Evolutionary conservation across 2,113 vertebrate genomes (phyloP), one percentile per base, ranked within the genome.

Genomic region (Brachyistius frenatus): DNA sequence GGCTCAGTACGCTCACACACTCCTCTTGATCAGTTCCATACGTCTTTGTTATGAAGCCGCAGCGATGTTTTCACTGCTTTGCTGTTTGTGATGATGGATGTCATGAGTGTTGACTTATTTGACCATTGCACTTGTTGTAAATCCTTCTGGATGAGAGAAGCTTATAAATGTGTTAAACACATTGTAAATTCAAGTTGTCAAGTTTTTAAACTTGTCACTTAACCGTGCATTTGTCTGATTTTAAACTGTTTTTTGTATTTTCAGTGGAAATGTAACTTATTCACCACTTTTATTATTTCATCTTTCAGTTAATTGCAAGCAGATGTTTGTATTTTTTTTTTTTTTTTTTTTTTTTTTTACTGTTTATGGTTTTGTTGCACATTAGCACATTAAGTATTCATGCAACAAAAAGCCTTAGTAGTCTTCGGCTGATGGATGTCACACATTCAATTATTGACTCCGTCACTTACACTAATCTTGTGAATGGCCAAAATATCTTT

Each of bases 1-100:
- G 39, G 54, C 84, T 91, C 82, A 81, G 15, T 57, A 5, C 58
- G 36, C 78, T 75, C 57, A 62, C 65, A 73, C 73, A 52, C 81
- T 75, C 36, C 52, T 80, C 32, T 30, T 63, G 11, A 81, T 81
- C 32, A 32, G 2, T 75, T 74, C 79, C 69, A 67, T 68, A 39
- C 49, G 3, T 76, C 62, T 72, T 72, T 53, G 49, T 76, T 41
- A 66, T 60, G 46, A 58, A 78, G 70, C 70, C 47, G 3, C 47
- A 70, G 9, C 44, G 3, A 31, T 23, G 58, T 81, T 90, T 77
- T 86, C 64, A 31, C 72, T 63, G 30, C 9, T 75, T 56, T 14
- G 62, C 55, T 75, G 49, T 81, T 69, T 78, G 68, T 58, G 73
- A 65, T 67, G 73, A 73, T 8, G 16, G 68, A 60, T 70, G 73